Evolutionary conservation across 2,888 invertebrate species (phyloP), one percentile per base, ranked within the genome.

Genomic region (Orgyia antiqua): DNA sequence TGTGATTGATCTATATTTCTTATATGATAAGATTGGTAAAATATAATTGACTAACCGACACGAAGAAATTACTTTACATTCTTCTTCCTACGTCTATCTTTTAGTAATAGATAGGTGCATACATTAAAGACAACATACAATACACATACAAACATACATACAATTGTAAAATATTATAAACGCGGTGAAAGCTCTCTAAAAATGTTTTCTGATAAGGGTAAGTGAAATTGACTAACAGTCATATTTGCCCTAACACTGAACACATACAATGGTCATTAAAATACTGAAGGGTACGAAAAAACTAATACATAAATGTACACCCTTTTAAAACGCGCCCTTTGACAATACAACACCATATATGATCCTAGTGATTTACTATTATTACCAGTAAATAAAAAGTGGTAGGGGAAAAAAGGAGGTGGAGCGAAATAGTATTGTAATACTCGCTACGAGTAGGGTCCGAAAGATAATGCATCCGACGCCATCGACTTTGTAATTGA

Each of bases 311-410:
- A 70, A 56, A 64, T 72, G 69, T 59, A 72, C 72, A 72, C 77
- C 80, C 78, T 69, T 75, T 68, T 69, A 59, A 65, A 61, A 58
- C 51, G 44, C 56, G 58, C 62, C 59, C 58, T 63, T 61, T 63
- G 58, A 68, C 60, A 50, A 52, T 46, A 51, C 53, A 62, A 57
- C 65, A 72, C 58, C n/a, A 77, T 75, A 77, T 75, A 78, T 55
- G 65, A 61, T 67, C 61, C 63, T 62, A 52, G 71, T 83, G 82
- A 83, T 82, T 84, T 82, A 86, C 67, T 83, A 84, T 86, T 84
- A 83, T 84, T 83, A 83, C 76, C 66, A 74, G 79, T 82, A 80
- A 79, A 83, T 86, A 86, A 84, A 84, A 86, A 78, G 82, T 86
- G 63, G 86, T 76, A 84, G 84, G 86, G 84, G 86, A 75, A 72